Percentiles rank a stretch among this genome's conserved stretches.
These are phyloP conservation scores for Sylvia borin DNA, from an alignment of 2,797 vertebrate species.

Conservation along the genomic window DNA sequence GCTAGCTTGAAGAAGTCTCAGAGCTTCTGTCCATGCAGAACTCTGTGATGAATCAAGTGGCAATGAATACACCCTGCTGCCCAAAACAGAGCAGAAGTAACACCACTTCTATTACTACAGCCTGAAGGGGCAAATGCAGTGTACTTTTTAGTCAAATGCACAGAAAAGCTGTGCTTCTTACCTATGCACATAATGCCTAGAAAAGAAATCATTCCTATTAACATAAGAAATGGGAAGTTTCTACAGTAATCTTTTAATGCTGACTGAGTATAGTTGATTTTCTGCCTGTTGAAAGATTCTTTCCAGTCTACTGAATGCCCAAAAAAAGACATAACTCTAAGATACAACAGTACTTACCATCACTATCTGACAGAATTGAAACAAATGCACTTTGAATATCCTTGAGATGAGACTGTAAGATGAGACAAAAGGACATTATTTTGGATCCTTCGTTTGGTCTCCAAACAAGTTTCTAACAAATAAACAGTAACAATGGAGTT, in stretches of 20 bases:
- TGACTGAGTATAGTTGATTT: neutral
- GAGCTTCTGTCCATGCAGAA: neutral
- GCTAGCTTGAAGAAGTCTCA: neutral
- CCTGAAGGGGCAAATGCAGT: neutral
- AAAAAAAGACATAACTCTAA: neutral
- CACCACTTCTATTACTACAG: neutral
- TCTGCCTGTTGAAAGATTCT: neutral
- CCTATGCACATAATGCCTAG: neutral
- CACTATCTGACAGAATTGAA: slow-evolving; percentile 91
- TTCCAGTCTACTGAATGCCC: neutral
- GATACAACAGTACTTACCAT: slow-evolving; percentile 83
- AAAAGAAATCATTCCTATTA: neutral
- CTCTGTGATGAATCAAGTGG: neutral
- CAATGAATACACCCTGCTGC: neutral
- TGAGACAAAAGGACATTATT: slow-evolving; percentile 3
- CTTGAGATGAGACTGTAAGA: slow-evolving; percentile 89
- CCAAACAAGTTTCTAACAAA: neutral
- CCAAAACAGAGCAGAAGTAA: neutral
- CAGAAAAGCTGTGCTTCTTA: neutral
- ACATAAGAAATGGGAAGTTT: neutral
- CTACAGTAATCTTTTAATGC: neutral
- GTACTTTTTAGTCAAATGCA: neutral
- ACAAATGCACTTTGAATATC: slow-evolving; percentile 97
- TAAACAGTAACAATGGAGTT: neutral
- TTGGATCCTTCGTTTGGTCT: neutral